Base-by-base conservation (phyloP, 2,797 vertebrate genomes). In the Mallotus villosus region DNA sequence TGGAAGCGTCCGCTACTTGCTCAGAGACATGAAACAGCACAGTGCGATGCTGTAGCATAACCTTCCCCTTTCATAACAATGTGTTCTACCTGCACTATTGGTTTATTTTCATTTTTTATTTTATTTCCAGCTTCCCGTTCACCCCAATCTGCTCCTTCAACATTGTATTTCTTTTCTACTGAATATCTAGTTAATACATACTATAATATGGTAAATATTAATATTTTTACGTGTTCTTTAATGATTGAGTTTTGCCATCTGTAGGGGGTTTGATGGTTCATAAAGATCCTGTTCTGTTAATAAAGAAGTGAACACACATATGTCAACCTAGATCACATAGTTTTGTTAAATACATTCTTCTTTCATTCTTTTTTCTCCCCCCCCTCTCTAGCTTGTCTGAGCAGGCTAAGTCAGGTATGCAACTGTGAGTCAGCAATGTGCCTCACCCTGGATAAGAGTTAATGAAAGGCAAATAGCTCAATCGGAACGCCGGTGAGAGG, bases 381-480 rank as follows among this genome's bases (percentile, higher is more conserved):
- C 66, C 27, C 25, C 51, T 17, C 19, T 1, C 41, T 41, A 74
- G 49, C 46, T 19, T 49, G 51, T 74, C 72, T 57, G 69, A 63
- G 32, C 63, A 60, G 37, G 60, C 60, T 34, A 41, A 58, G 25
- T 51, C 58, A 64, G 41, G 62, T 53, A 24, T 67, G 59, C 49
- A 67, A 55, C 46, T 62, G 62, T 67, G 49, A 67, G 24, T 46
- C 25, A 53, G 24, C 4, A 19, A 27, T 7, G 17, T 12, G 49
- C 17, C 65, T 29, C 49, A 55, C 17, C 49, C 49, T 67, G 65
- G 65, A 67, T 67, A 67, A 53, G 41, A 68, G 68, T 69, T 62
- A 74, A 76, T 59, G 69, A 80, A 71, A 65, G 60, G 58, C 41
- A 60, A 64, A 71, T 59, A 68, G 76, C 61, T 73, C 67, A 34